Evolutionary conservation across 2,888 invertebrate genomes (phyloP).

Genomic region (Pristionchus japonicus): DNA sequence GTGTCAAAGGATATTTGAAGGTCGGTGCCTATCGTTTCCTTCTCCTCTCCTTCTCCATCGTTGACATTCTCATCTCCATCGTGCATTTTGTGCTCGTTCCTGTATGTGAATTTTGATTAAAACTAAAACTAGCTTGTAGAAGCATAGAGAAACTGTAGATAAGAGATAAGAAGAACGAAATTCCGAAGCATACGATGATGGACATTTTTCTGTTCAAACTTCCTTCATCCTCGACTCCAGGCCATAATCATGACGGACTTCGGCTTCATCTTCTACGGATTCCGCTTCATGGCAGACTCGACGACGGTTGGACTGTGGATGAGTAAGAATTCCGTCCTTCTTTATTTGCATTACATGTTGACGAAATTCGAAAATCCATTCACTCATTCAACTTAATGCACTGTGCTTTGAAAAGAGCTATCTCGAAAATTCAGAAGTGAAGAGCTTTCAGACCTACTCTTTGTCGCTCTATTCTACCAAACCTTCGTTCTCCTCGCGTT

Average conservation of each 20-base stretch:
- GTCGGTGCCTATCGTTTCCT: background rate
- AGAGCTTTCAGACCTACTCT: background rate
- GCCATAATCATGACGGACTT: slow-evolving; percentile 8
- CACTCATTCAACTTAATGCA: too few species aligned
- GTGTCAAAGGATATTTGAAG: too few species aligned
- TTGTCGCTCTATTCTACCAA: background rate
- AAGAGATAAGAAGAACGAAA: too few species aligned
- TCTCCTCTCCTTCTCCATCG: background rate
- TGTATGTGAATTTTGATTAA: background rate
- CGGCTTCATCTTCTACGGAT: slow-evolving; percentile 2
- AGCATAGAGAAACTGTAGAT: too few species aligned
- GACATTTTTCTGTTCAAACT: too few species aligned
- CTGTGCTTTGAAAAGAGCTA: too few species aligned
- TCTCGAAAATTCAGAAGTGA: too few species aligned
- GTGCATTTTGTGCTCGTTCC: background rate
- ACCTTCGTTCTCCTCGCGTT: slow-evolving; percentile 6
- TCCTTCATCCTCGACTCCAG: background rate
- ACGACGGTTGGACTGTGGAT: background rate
- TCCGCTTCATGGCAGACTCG: background rate
- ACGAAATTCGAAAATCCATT: too few species aligned
- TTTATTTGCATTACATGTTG: too few species aligned
- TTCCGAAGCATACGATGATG: too few species aligned
- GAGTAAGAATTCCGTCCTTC: background rate
- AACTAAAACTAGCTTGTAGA: too few species aligned
- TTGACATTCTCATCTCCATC: slow-evolving; percentile 35